A percentile compares a stretch with the other conserved stretches of the same genome.
Evolutionary conservation across 2,797 vertebrate genomes (phyloP).

Genomic region (Sebastes hubbsi): DNA sequence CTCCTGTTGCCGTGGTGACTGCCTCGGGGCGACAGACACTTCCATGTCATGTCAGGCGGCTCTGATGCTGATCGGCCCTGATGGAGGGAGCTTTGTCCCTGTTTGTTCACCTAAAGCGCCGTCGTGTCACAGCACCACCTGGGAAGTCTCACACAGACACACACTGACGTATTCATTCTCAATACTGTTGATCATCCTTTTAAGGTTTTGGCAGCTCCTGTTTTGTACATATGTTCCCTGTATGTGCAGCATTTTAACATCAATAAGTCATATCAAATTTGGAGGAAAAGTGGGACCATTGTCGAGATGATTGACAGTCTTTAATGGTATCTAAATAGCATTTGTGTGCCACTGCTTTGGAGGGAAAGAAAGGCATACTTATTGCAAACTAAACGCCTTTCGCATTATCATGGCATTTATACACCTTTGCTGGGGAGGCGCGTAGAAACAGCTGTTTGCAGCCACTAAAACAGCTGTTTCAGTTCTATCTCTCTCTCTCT

Average conservation of each 20-base stretch:
- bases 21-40: slow-evolving; percentile 75
- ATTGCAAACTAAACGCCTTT: no score
- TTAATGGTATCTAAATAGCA: background rate
- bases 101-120: slow-evolving; percentile 78
- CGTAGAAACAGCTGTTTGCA: no score
- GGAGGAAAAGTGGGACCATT: background rate
- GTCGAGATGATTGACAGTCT: background rate
- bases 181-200: background rate
- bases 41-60: slow-evolving; percentile 59
- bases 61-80: slow-evolving; percentile 78
- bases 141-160: slow-evolving; percentile 32
- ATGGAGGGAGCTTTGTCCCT: slow-evolving; percentile 78
- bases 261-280: background rate
- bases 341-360: background rate
- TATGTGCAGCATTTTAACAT: background rate
- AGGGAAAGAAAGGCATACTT: no score
- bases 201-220: background rate
- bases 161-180: background rate
- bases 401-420: no score
- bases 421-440: no score
- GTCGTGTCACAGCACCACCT: slow-evolving; percentile 65
- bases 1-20: slow-evolving; percentile 41
- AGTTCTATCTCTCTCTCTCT: no score
- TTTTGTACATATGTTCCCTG: background rate
- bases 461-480: no score